Percentiles rank a stretch among this genome's conserved stretches.
phyloP scores from a whole-genome alignment of 1,140 invertebrate genomes.

The Musca domestica region DNA sequence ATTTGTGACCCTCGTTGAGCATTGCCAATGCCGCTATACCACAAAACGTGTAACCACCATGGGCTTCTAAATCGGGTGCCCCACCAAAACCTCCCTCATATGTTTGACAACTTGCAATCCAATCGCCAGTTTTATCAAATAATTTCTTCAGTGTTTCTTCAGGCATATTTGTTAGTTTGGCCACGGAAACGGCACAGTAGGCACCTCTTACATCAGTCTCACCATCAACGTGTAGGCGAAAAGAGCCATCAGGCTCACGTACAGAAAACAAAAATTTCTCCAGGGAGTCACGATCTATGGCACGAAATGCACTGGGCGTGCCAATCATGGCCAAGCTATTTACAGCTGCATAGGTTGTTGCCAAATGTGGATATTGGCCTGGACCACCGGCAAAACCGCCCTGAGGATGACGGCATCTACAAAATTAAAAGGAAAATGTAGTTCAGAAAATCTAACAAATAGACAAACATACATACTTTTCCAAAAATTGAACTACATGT shows the following conservation, averaged over 20 bases:
- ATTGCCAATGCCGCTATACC: slow-evolving; percentile 85
- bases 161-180: slow-evolving; percentile 79
- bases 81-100: slow-evolving; percentile 98
- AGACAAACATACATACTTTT: slow-evolving; percentile 40
- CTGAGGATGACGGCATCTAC: slow-evolving; percentile 72
- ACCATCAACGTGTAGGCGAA: slow-evolving; percentile 87
- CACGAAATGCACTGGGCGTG: slow-evolving; percentile 79
- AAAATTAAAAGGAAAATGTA: too few relatives aligned
- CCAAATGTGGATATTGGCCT: slow-evolving; percentile 86
- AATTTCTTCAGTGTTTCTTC: slow-evolving; percentile 65
- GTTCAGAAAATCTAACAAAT: too few relatives aligned
- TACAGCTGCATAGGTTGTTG: slow-evolving; percentile 95
- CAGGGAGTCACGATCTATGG: slow-evolving; percentile 78
- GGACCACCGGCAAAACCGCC: slow-evolving; percentile 96
- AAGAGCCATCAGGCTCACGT: slow-evolving; percentile 82
- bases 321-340: slow-evolving; percentile 89
- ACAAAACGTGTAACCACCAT: slow-evolving; percentile 98
- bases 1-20: slow-evolving; percentile 75
- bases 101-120: slow-evolving; percentile 92
- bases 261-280: slow-evolving; percentile 76
- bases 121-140: slow-evolving; percentile 83
- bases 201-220: slow-evolving; percentile 93
- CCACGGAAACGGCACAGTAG: slow-evolving; percentile 91
- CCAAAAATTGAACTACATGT: slow-evolving; percentile 68
- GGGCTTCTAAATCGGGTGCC: slow-evolving; percentile 92